Evolutionary conservation across 2,797 vertebrate genomes (phyloP).

Genomic region (Semotilus atromaculatus): DNA sequence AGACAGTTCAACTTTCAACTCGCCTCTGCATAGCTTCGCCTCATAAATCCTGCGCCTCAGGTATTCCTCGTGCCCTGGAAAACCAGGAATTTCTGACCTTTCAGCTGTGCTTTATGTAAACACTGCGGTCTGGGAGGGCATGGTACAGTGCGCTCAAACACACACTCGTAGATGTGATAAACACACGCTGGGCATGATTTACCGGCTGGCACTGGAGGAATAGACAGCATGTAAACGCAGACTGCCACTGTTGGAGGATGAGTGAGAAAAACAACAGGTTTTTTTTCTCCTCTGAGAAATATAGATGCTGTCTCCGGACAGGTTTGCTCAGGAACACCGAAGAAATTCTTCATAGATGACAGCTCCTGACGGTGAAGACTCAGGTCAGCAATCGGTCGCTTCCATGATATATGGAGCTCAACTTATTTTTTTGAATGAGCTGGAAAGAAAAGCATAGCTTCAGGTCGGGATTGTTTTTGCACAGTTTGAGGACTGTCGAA

Average conservation of each 20-base stretch:
- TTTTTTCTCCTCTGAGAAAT: slow-evolving; percentile 47
- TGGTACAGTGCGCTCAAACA: slow-evolving; percentile 18
- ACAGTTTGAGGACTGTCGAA: slow-evolving; percentile 55
- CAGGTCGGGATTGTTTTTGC: slow-evolving; percentile 65
- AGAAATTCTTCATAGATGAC: slow-evolving; percentile 23
- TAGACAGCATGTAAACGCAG: slow-evolving; percentile 49
- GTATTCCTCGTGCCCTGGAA: slow-evolving; percentile 58
- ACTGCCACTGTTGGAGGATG: slow-evolving; percentile 6
- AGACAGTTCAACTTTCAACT: slow-evolving; percentile 57
- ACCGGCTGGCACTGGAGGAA: slow-evolving; percentile 40
- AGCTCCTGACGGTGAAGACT: slow-evolving; percentile 24
- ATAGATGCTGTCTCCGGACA: slow-evolving; percentile 22
- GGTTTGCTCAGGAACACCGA: slow-evolving; percentile 30
- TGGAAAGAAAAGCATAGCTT: slow-evolving; percentile 47
- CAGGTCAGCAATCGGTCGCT: slow-evolving; percentile 35
- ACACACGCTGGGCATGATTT: slow-evolving; percentile 35
- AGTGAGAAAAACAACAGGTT: slow-evolving; percentile 29
- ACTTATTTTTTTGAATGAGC: slow-evolving; percentile 20
- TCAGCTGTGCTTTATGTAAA: slow-evolving; percentile 63
- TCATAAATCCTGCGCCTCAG: slow-evolving; percentile 63
- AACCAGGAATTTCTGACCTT: slow-evolving; percentile 65
- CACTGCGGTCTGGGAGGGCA: slow-evolving; percentile 53
- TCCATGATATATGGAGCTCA: slow-evolving; percentile 39
- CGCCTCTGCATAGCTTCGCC: slow-evolving; percentile 39
- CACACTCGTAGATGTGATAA: slow-evolving; percentile 19